Base-by-base conservation (phyloP, 1,140 invertebrate genomes). In the Diprion similis region DNA sequence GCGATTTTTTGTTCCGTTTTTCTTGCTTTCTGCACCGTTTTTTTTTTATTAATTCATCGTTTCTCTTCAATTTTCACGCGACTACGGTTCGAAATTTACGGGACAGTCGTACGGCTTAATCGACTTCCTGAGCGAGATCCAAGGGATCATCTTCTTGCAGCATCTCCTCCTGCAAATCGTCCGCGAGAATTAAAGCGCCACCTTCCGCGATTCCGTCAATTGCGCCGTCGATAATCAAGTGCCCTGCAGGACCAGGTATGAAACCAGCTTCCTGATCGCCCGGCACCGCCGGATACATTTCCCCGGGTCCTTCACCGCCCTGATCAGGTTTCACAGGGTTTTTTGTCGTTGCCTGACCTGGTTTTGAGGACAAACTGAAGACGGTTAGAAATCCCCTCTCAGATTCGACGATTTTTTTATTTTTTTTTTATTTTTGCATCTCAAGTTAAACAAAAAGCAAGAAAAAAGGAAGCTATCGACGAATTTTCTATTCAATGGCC, bases 341-440 rank as follows among this genome's bases (percentile, higher is more conserved):
- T 13, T 76, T 77, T 1, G 76, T 73, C 0, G 75, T 78, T 0
- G 79, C 79, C 73, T 82, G 80, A 0, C 79, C 81, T 82, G 11
- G 45, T 68, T 65, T 66, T 15, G 24, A 3, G 46, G 6, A 46
- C 48, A 71, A 75, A 67, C 18, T 73, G 18, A 46, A 10, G 45
- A 66, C 67, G 45, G 18, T 68, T 68, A 37, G 6, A 37, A 37
- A 37, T 24, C 18, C 11, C 3, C 18, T 68, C 45, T 68, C 18
- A 24, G 11, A 4, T 8, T 68, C 0, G 7, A 6, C 67, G 18
- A 45, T 45, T 45, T 68, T 45, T 24, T 6, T n/a, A n/a, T n/a
- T n/a, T n/a, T n/a, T n/a, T n/a, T n/a, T n/a, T n/a, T n/a, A n/a
- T n/a, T n/a, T n/a, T n/a, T n/a, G n/a, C n/a, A 45, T 68, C 67